Evolutionary conservation across 2,797 vertebrate species (phyloP), one percentile per base, ranked within the genome.

Genomic region (Ctenosaura bakeri): DNA sequence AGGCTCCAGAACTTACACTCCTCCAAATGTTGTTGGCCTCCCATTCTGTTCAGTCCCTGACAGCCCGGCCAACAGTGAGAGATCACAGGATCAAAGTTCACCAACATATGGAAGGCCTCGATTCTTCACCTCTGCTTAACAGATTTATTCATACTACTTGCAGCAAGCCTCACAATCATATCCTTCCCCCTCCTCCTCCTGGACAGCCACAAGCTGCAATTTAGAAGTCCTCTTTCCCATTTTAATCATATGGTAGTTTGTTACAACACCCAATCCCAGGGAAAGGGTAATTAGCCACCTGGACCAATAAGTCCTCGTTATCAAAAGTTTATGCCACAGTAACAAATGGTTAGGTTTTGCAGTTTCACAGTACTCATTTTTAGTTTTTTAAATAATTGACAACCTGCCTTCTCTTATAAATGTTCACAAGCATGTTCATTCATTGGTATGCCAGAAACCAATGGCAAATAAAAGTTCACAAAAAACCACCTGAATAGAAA

Each of bases 341-440:
- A 84, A 84, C 20, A 32, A 64, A 84, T 2, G 16, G 13, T 32
- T 54, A 85, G 10, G n/a, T n/a, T 59, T 59, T 82, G 32, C n/a
- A 59, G 18, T 85, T 24, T 54, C 26, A 84, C 12, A 69, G 14
- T 12, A 32, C 24, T 3, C 24, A 7, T 66, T 20, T 84, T 20
- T 1, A 8, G 3, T n/a, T 46, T 64, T 29, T 29, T 24, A 85
- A 85, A 35, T 26, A 35, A 38, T 8, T 22, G 35, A 29, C 77
- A 82, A 54, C 32, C 22, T 89, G 66, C 71, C 7, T 0, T 0
- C 0, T 8, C 13, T 2, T 52, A 2, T 32, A n/a, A 66, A 26
- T 46, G 62, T 80, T 66, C 88, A 59, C 38, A 16, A 22, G 73
- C 32, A 69, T 9, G 2, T 69, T 32, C 10, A 69, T 4, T 3